Conservation (phyloP, 2,113 vertebrate genomes). For the Onychostoma macrolepis region DNA sequence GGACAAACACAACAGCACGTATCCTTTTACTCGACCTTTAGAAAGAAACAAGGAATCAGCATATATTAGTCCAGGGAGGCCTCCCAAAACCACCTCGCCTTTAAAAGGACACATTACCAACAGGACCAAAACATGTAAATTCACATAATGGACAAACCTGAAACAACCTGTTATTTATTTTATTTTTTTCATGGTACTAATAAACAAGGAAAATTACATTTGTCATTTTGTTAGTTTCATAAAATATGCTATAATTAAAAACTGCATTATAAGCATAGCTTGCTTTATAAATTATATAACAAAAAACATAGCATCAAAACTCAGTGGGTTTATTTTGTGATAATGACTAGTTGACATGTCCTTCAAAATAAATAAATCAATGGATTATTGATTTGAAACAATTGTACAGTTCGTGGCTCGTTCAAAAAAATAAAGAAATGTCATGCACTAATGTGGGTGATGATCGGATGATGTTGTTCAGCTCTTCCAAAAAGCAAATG, state of each 20-base stretch:
- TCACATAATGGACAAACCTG: not conserved
- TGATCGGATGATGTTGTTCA: not conserved
- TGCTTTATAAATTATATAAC: not conserved
- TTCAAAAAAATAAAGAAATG: not conserved
- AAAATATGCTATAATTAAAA: not conserved
- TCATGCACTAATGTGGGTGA: not conserved
- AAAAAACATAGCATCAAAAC: too few relatives aligned
- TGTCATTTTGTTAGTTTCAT: not conserved
- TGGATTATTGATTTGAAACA: not conserved
- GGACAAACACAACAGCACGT: not conserved
- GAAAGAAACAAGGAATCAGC: conserved; percentile 12
- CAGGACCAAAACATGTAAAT: not conserved
- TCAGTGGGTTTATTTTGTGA: not conserved
- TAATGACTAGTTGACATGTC: not conserved
- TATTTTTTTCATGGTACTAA: not conserved
- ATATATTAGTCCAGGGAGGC: conserved; percentile 1
- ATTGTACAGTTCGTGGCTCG: not conserved
- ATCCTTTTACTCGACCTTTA: conserved; percentile 17
- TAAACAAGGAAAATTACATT: not conserved
- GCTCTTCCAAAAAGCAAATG: not conserved
- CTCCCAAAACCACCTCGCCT: not conserved
- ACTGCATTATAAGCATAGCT: not conserved
- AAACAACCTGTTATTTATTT: not conserved
- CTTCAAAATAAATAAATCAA: not conserved
- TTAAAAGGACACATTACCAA: not conserved